Base-by-base conservation (phyloP, 2,888 invertebrate species). In the Megastigmus dorsalis region DNA sequence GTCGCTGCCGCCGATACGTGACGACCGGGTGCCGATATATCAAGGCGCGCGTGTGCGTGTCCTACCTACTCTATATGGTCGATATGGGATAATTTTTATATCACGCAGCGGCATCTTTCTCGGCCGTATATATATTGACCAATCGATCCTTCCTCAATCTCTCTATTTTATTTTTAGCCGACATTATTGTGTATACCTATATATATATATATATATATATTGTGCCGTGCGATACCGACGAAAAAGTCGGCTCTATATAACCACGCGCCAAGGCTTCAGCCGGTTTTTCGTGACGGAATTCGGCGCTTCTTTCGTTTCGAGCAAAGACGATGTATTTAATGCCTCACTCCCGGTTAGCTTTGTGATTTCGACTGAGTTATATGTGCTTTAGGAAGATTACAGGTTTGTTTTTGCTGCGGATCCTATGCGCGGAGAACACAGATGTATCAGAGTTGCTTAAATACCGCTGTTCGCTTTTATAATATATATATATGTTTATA, bases 331-430 rank as follows among this genome's bases (percentile, higher is more conserved):
- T 63, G 69, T 57, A 36, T 57, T 63, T 33, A 41, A 62, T 18
- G 52, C 15, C 20, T 41, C n/a, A n/a, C n/a, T n/a, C n/a, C n/a
- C n/a, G 54, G 28, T n/a, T 43, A 26, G 59, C 73, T 62, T 55
- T 74, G 67, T 74, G 55, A 68, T 74, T 48, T 63, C 28, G 41
- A 18, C 48, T 15, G n/a, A 26, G 36, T 63, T 68, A 68, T 74
- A 59, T 69, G 65, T 69, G 69, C 36, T 52, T 69, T 70, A 45
- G 28, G 23, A 23, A 54, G 70, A 75, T 75, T 75, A 28, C n/a
- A 1, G 66, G 60, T 67, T 71, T 55, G 54, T 60, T 59, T 52
- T 54, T 43, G 36, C 18, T 15, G n/a, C 18, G 6, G 13, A 38
- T 38, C 10, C 43, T 7, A 65, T 10, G 33, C 15, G 45, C 23